Percentiles rank a stretch among this genome's conserved stretches.
Conservation (phyloP, 2,888 invertebrate genomes). For the Calameuta pallipes region DNA sequence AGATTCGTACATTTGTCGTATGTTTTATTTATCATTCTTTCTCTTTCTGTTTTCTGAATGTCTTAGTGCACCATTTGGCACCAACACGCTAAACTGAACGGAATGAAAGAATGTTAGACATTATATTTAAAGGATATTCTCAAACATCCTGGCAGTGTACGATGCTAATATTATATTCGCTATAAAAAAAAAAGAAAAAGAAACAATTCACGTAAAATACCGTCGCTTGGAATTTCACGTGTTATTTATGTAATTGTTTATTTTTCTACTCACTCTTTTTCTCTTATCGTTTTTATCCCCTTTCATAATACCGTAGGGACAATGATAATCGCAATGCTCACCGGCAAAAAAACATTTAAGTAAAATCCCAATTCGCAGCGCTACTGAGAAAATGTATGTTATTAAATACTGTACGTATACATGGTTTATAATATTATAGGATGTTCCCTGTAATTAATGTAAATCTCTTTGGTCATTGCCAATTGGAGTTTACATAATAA, state of each 20-base stretch:
- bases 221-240: background rate
- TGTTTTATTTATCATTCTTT: slow-evolving; percentile 18
- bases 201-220: background rate
- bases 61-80: slow-evolving; percentile 16
- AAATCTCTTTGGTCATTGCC: background rate
- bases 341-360: slow-evolving; percentile 11
- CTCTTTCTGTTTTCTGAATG: slow-evolving; percentile 13
- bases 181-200: slow-evolving; percentile 4
- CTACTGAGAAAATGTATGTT: slow-evolving; percentile 24
- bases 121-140: slow-evolving; percentile 32
- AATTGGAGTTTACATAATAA: background rate
- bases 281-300: background rate
- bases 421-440: slow-evolving; percentile 16
- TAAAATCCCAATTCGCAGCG: background rate
- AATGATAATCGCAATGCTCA: background rate
- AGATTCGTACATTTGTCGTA: slow-evolving; percentile 48
- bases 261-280: background rate
- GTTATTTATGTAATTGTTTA: background rate
- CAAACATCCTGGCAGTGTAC: slow-evolving; percentile 40
- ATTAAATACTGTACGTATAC: slow-evolving; percentile 31
- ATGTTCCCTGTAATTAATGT: background rate
- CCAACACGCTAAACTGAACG: slow-evolving; percentile 15
- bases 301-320: background rate
- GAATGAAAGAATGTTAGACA: slow-evolving; percentile 37
- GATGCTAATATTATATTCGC: slow-evolving; percentile 15